Evolutionary conservation across 2,113 vertebrate species (phyloP), one percentile per base, ranked within the genome.

Genomic region (Probosciger aterrimus): DNA sequence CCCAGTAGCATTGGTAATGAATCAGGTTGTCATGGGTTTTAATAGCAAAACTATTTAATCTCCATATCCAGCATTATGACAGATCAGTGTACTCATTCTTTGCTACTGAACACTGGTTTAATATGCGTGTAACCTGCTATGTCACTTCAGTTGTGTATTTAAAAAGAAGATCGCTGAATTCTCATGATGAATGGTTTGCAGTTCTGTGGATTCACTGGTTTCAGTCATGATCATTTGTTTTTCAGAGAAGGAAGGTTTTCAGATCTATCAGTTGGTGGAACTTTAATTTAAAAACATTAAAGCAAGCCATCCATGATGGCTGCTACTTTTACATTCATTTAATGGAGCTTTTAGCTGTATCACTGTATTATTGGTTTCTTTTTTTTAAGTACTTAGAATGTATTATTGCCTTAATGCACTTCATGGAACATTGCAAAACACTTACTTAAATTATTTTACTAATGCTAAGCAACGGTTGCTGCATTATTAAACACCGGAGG

Each of bases 391-490:
- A 63, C 93, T 93, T 88, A 75, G 60, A 92, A 92, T 93, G 88
- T 94, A 90, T 97, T 96, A 97, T 94, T 96, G 80, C 87, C 89
- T 96, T 96, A 96, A 95, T 96, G 97, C 77, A 96, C 82, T 97
- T 97, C 97, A 97, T 92, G 96, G 95, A 96, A 90, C 95, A 89
- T 57, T 96, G 95, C 91, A 93, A 93, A 96, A 97, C 84, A 89
- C 93, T 95, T 85, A 87, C 86, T 95, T 94, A 95, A 94, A 96
- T 96, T 94, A 96, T 96, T 96, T 95, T 90, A 78, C 84, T 96
- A 93, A 95, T 90, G 95, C 93, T 95, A 95, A 96, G 92, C 88
- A 88, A 93, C 82, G 46, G 53, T 95, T 97, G 79, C 55, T 96
- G 91, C 95, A 97, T 96, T 97, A 97, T 96, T 97, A 94, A 96